Percentiles rank a stretch among this genome's conserved stretches.
Conservation (phyloP, 2,888 invertebrate species). For the Lysandra coridon region DNA sequence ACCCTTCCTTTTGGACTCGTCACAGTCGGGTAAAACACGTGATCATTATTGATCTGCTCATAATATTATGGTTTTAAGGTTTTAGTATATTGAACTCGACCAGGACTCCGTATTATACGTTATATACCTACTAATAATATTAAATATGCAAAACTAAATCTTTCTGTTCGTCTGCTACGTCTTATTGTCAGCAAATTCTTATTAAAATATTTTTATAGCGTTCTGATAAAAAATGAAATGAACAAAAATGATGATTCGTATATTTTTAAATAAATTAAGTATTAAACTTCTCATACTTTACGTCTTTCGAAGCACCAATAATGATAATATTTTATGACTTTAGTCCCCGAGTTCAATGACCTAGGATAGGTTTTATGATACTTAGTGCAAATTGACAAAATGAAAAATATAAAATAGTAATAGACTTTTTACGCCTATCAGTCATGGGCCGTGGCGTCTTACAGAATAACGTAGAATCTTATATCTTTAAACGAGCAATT, state of each 20-base stretch:
- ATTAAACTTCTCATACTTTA: neutral
- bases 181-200: too few relatives aligned
- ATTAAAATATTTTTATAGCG: too few relatives aligned
- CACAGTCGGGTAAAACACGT: too few relatives aligned
- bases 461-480: neutral
- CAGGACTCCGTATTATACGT: too few relatives aligned
- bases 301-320: neutral
- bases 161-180: too few relatives aligned
- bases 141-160: too few relatives aligned
- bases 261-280: neutral
- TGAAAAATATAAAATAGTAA: conserved; percentile 4
- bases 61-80: too few relatives aligned
- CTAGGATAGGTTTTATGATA: neutral
- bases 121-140: too few relatives aligned
- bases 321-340: neutral
- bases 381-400: neutral
- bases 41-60: too few relatives aligned
- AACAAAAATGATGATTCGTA: neutral
- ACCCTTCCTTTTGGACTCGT: too few relatives aligned
- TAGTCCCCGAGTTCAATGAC: neutral
- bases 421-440: neutral
- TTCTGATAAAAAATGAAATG: too few relatives aligned
- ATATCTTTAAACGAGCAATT: neutral
- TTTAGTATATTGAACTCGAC: too few relatives aligned
- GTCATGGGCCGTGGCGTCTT: neutral